These are phyloP conservation scores for Quadroppia sp. DNA, from an alignment of 2,888 invertebrate species.

Conservation along the genomic window DNA sequence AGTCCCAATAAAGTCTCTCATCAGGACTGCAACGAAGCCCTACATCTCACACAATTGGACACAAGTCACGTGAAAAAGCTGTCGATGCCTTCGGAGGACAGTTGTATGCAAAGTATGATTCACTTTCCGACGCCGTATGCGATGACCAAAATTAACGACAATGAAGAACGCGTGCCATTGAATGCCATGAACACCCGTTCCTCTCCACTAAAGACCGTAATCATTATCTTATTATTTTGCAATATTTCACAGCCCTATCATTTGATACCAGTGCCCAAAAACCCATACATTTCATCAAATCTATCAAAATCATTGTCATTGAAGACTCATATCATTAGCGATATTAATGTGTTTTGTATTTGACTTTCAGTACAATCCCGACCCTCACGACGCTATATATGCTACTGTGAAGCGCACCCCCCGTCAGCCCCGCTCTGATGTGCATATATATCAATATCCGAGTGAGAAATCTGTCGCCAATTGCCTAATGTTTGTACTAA, in stretches of 20 bases:
- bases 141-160: constrained; percentile 43
- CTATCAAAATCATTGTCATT: not conserved
- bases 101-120: not conserved
- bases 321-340: not conserved
- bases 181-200: constrained; percentile 30
- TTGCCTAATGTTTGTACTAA: not conserved
- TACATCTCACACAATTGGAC: constrained; percentile 42
- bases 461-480: constrained; percentile 41
- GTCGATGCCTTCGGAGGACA: constrained; percentile 17
- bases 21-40: constrained; percentile 33
- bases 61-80: constrained; percentile 36
- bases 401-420: constrained; percentile 48
- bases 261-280: not conserved
- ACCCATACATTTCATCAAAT: not conserved
- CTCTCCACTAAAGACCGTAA: constrained; percentile 39
- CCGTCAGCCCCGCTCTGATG: constrained; percentile 47
- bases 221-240: not conserved
- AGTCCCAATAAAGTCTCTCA: constrained; percentile 37
- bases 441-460: constrained; percentile 48
- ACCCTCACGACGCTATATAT: constrained; percentile 45
- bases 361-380: constrained; percentile 27
- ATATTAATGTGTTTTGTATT: not conserved
- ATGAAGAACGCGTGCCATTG: constrained; percentile 38
- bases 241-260: not conserved
- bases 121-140: constrained; percentile 44